These are phyloP conservation scores for Anolis apletophallus DNA, from an alignment of 2,797 vertebrate genomes.

Conservation along the genomic window DNA sequence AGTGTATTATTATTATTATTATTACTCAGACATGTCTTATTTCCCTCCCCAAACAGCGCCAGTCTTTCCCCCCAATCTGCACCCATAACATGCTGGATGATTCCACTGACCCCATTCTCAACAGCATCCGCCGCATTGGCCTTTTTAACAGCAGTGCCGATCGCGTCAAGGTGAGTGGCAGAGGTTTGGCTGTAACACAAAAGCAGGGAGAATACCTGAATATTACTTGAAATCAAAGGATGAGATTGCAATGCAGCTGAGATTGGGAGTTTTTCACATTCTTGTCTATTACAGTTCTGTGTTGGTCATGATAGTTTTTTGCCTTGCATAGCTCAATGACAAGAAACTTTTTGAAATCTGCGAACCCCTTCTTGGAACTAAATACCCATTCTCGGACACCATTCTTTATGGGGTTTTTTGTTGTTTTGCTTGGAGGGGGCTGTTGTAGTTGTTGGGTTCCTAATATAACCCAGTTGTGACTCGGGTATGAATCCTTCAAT, in stretches of 20 bases:
- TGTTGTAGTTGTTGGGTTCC: neutral
- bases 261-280: neutral
- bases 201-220: neutral
- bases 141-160: constrained; percentile 91
- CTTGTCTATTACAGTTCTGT: neutral
- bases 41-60: constrained; percentile 73
- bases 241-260: no score
- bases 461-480: neutral
- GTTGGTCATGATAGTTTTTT: neutral
- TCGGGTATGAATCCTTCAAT: neutral
- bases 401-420: neutral
- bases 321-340: neutral
- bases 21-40: neutral
- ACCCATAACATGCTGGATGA: constrained; percentile 96
- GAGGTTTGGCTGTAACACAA: rapidly evolving
- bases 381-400: neutral
- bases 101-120: constrained; percentile 89
- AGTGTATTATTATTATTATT: no score
- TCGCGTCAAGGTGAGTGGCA: constrained; percentile 85
- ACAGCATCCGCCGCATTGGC: constrained; percentile 88
- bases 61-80: constrained; percentile 89
- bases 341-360: neutral
- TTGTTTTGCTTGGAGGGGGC: neutral
- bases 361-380: neutral
- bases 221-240: neutral